Conservation (phyloP, 2,113 vertebrate genomes). For the Scartelaos histophorus region DNA sequence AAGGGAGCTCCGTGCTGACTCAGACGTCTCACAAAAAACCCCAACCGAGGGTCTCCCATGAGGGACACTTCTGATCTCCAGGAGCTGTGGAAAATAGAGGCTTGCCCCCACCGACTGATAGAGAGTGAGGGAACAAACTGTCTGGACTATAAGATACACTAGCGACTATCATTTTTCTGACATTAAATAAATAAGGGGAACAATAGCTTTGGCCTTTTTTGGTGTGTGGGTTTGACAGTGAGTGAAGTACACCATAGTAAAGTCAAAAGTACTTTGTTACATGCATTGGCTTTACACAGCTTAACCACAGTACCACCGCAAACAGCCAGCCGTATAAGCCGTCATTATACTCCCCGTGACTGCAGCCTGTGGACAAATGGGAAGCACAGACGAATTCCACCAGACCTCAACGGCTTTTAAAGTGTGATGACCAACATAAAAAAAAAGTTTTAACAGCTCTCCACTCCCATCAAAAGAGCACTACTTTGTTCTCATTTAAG, state of each 20-base stretch:
- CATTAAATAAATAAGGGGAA: conserved; percentile 37
- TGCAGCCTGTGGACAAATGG: conserved; percentile 17
- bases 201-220: conserved; percentile 25
- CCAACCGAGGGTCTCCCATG: conserved; percentile 42
- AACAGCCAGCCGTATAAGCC: conserved; percentile 17
- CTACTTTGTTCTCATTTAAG: background rate
- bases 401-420: conserved; percentile 23
- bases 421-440: background rate
- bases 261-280: conserved; percentile 29
- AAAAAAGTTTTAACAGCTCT: background rate
- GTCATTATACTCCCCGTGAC: conserved; percentile 40
- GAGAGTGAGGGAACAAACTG: conserved; percentile 29
- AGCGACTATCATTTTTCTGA: conserved; percentile 27
- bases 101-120: conserved; percentile 36
- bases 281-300: conserved; percentile 15
- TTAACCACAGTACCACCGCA: conserved; percentile 35
- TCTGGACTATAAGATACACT: conserved; percentile 31
- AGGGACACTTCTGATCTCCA: conserved; percentile 40
- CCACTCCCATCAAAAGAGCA: background rate
- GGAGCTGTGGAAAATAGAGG: conserved; percentile 31
- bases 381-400: conserved; percentile 3
- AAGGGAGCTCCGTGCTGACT: conserved; percentile 57
- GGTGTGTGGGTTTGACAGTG: background rate
- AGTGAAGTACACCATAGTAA: conserved; percentile 33
- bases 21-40: conserved; percentile 55